These are phyloP conservation scores for Drosophila melanica DNA, from an alignment of 1,140 invertebrate species.

Conservation along the genomic window DNA sequence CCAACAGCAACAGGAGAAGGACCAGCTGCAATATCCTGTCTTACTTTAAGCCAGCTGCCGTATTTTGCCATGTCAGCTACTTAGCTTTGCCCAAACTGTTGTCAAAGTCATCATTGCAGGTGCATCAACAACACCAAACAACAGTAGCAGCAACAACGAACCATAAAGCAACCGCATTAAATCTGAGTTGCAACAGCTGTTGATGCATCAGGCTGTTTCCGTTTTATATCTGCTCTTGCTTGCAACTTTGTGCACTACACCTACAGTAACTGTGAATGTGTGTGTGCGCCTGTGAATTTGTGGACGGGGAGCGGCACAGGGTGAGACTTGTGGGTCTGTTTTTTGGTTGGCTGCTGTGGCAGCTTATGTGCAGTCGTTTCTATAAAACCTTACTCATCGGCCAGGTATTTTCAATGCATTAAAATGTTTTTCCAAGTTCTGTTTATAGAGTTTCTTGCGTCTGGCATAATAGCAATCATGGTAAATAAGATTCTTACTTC, in stretches of 20 bases:
- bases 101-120: slow-evolving; percentile 16
- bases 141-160: slow-evolving; percentile 6
- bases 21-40: not conserved
- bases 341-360: not conserved
- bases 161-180: slow-evolving; percentile 55
- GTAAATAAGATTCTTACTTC: too few relatives aligned
- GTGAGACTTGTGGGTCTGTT: too few relatives aligned
- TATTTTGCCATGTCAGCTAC: slow-evolving; percentile 9
- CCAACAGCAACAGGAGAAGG: not conserved
- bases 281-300: slow-evolving; percentile 4
- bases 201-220: slow-evolving; percentile 12
- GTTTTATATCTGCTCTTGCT: not conserved
- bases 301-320: not conserved
- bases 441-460: too few relatives aligned
- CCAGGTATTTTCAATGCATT: too few relatives aligned
- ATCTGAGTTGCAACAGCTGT: slow-evolving; percentile 59
- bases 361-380: not conserved
- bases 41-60: not conserved
- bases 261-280: not conserved
- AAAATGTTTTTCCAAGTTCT: too few relatives aligned
- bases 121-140: not conserved
- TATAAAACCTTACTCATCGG: not conserved
- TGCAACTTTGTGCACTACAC: slow-evolving; percentile 17
- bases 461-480: too few relatives aligned
- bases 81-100: slow-evolving; percentile 24